Evolutionary conservation across 2,888 invertebrate species (phyloP).

Genomic region (Lathronympha strigana): DNA sequence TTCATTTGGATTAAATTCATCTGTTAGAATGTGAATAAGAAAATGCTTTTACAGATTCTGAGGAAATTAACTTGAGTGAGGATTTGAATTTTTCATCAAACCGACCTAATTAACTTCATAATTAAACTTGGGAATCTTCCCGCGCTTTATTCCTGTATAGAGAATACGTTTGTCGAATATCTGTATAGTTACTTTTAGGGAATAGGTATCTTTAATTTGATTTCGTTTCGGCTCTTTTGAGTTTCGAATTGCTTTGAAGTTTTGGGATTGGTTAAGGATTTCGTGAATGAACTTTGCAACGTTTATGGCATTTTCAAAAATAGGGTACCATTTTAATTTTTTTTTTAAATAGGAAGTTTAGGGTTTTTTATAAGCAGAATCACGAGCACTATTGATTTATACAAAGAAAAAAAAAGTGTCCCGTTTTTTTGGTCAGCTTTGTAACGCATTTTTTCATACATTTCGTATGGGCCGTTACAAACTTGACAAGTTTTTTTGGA

Average conservation of each 20-base stretch:
- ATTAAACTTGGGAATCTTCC: constrained; percentile 73
- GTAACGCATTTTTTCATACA: too few species aligned
- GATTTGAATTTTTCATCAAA: constrained; percentile 81
- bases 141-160: constrained; percentile 68
- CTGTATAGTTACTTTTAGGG: constrained; percentile 29
- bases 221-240: constrained; percentile 14
- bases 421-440: too few species aligned
- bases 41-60: constrained; percentile 67
- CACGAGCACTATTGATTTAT: too few species aligned
- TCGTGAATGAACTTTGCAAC: not conserved
- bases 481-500: too few species aligned
- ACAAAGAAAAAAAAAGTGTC: too few species aligned
- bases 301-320: too few species aligned
- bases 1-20: constrained; percentile 65
- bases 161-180: constrained; percentile 52
- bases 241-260: constrained; percentile 17
- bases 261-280: not conserved
- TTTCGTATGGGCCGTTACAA: too few species aligned
- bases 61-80: constrained; percentile 77
- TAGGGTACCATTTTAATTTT: too few species aligned
- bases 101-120: constrained; percentile 79
- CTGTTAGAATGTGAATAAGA: constrained; percentile 65
- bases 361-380: too few species aligned
- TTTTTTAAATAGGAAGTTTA: too few species aligned
- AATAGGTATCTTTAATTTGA: constrained; percentile 39